These are phyloP conservation scores for Diarsia dahlii DNA, from an alignment of 2,888 invertebrate genomes.

Conservation along the genomic window DNA sequence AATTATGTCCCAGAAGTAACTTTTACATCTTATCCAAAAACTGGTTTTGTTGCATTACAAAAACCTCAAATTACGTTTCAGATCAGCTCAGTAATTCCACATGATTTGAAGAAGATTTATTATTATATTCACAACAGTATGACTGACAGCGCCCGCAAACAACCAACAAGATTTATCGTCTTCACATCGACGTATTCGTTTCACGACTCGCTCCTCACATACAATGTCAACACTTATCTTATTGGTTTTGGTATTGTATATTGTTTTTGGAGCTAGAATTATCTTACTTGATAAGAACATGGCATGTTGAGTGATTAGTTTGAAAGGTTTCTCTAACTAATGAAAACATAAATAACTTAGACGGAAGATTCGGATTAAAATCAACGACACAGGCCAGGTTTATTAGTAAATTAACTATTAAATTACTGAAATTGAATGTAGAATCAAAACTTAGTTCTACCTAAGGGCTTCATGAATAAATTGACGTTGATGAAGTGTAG, in stretches of 20 bases:
- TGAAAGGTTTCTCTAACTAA: not conserved
- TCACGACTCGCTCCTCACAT: too few species aligned
- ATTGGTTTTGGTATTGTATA: not conserved
- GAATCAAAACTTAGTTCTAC: too few species aligned
- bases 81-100: not conserved
- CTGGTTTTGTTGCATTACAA: not conserved
- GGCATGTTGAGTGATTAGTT: not conserved
- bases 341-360: not conserved
- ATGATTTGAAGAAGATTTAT: not conserved
- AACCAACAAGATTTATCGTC: conserved; percentile 12
- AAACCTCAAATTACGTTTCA: not conserved
- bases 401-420: too few species aligned
- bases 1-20: not conserved
- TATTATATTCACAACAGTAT: not conserved
- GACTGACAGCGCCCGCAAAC: not conserved
- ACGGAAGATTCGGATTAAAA: not conserved
- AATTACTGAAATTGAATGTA: too few species aligned
- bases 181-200: conserved; percentile 2
- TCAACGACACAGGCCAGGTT: not conserved
- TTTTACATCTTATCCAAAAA: not conserved
- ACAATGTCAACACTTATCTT: not conserved
- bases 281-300: not conserved
- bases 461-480: not conserved
- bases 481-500: not conserved
- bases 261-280: not conserved